Percentiles rank a stretch among this genome's conserved stretches.
These are phyloP conservation scores for Ornithorhynchus anatinus DNA, from an alignment of 2,113 vertebrate species.

Conservation along the genomic window DNA sequence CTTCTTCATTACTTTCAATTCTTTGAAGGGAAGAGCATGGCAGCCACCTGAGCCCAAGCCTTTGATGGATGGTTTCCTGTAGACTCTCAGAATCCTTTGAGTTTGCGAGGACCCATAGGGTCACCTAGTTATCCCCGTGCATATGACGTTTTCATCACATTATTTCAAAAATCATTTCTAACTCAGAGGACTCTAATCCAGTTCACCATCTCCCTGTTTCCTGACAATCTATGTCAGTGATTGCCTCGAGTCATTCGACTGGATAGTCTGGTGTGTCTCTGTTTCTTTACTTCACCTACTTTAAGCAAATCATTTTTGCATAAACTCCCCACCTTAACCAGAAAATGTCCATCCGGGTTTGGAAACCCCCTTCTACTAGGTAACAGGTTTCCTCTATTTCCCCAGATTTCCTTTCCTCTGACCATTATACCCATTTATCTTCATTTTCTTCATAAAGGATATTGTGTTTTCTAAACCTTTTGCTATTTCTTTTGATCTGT, in stretches of 20 bases:
- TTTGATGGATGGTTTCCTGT: conserved; percentile 27
- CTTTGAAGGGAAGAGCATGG: conserved; percentile 20
- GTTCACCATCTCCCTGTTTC: background rate
- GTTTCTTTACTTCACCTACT: background rate
- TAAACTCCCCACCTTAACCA: background rate
- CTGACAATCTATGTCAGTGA: background rate
- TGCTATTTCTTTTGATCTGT: conserved; percentile 49
- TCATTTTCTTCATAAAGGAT: conserved; percentile 22
- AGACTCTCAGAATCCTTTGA: conserved; percentile 20
- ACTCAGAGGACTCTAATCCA: conserved; percentile 29
- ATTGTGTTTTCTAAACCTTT: conserved; percentile 45
- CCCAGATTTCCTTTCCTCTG: conserved; percentile 44
- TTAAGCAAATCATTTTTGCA: background rate
- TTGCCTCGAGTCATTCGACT: background rate
- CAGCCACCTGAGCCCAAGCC: conserved; percentile 36
- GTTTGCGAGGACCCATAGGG: conserved; percentile 31
- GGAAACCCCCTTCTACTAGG: conserved; percentile 20
- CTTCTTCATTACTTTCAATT: conserved; percentile 46
- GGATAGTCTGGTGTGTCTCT: background rate
- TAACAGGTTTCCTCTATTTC: conserved; percentile 51
- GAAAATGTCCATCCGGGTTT: background rate
- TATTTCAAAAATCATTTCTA: conserved; percentile 26
- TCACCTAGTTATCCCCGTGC: conserved; percentile 8
- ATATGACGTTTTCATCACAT: conserved; percentile 18
- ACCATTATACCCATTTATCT: conserved; percentile 59